Evolutionary conservation across 2,113 vertebrate genomes (phyloP).

Genomic region (Chunga burmeisteri): DNA sequence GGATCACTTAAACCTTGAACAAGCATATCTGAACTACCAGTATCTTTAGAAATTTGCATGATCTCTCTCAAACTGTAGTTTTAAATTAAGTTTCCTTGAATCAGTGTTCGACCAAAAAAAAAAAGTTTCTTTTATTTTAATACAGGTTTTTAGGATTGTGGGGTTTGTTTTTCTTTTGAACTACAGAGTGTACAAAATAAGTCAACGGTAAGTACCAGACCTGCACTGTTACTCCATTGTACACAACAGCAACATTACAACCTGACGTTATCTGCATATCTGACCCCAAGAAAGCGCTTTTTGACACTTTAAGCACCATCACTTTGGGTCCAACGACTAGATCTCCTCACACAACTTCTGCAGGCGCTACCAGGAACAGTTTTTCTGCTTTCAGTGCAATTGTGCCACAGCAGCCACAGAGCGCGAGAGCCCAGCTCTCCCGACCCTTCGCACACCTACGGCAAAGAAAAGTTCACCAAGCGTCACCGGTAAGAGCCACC

Average conservation of each 20-base stretch:
- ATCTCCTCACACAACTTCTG: neutral
- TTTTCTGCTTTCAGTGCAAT: neutral
- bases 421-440: neutral
- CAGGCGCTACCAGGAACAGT: neutral
- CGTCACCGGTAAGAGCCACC: neutral
- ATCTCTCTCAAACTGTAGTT: neutral
- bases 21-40: neutral
- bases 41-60: neutral
- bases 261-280: no score
- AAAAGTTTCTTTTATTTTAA: neutral
- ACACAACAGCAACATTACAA: neutral
- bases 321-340: neutral
- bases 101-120: neutral
- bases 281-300: neutral
- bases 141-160: neutral
- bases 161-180: neutral
- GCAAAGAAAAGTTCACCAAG: neutral
- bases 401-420: neutral
- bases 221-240: neutral
- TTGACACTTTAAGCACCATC: neutral
- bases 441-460: rapidly evolving
- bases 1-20: neutral
- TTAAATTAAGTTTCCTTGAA: neutral
- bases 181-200: neutral
- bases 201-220: rapidly evolving